These are phyloP conservation scores for Drusus annulatus DNA, from an alignment of 1,140 invertebrate species.

Conservation along the genomic window DNA sequence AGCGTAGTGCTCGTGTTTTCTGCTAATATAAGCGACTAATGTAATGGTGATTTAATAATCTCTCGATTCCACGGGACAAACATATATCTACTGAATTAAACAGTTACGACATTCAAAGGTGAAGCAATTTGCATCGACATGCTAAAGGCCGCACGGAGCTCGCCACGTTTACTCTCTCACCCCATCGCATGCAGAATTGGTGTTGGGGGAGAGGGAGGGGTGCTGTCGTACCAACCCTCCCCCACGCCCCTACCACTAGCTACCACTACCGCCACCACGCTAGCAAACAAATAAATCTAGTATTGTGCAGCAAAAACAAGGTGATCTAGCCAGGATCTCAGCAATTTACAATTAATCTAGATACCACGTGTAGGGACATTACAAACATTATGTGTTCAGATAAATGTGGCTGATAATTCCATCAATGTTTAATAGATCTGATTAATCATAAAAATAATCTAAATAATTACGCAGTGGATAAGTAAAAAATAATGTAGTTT, in stretches of 20 bases:
- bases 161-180: constrained; percentile 12
- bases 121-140: constrained; percentile 29
- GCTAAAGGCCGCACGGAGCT: constrained; percentile 16
- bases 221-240: not conserved
- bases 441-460: too few species aligned
- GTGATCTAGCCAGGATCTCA: not conserved
- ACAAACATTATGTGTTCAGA: too few species aligned
- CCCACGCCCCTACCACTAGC: not conserved
- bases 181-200: constrained; percentile 1
- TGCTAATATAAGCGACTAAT: not conserved
- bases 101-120: constrained; percentile 10
- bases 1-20: not conserved
- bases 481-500: too few species aligned
- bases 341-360: not conserved
- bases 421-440: too few species aligned
- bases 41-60: not conserved
- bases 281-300: not conserved
- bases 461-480: too few species aligned
- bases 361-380: too few species aligned
- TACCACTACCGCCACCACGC: not conserved
- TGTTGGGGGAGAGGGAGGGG: not conserved
- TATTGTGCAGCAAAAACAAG: too few species aligned
- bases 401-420: too few species aligned
- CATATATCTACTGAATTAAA: constrained; percentile 1
- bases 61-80: not conserved